Evolutionary conservation across 2,797 vertebrate genomes (phyloP).

Genomic region (Pipistrellus pipistrellus): DNA sequence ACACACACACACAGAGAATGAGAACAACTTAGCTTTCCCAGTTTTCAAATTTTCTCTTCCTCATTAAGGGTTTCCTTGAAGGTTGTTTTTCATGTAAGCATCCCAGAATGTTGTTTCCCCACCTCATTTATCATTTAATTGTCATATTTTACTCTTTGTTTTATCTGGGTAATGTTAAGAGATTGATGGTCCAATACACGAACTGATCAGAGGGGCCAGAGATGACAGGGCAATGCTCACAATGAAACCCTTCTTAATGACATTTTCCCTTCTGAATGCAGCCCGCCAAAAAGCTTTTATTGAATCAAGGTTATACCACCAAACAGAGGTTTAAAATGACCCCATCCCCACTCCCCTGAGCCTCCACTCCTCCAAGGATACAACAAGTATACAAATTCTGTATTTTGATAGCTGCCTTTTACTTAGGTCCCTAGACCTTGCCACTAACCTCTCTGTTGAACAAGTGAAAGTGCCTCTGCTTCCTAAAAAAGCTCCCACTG

Average conservation of each 20-base stretch:
- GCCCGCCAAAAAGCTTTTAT: background rate
- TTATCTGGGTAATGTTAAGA: slow-evolving; percentile 4
- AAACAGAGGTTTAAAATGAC: background rate
- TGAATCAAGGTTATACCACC: background rate
- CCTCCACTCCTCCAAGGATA: background rate
- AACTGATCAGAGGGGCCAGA: background rate
- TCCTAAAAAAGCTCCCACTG: slow-evolving; percentile 1
- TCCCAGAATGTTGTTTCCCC: slow-evolving; percentile 41
- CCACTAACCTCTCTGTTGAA: background rate
- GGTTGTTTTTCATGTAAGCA: background rate
- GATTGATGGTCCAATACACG: background rate
- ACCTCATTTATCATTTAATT: slow-evolving; percentile 23
- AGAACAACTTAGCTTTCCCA: slow-evolving; percentile 18
- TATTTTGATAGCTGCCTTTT: background rate
- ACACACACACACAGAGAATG: background rate
- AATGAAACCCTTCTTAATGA: background rate
- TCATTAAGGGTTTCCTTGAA: slow-evolving; percentile 23
- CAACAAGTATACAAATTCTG: background rate
- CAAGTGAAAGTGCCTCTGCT: slow-evolving; percentile 13
- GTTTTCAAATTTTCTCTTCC: background rate
- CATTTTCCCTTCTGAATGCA: background rate
- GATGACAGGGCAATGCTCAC: background rate
- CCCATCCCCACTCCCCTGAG: fast-evolving
- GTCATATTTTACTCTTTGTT: slow-evolving; percentile 32
- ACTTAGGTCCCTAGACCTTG: background rate